These are phyloP conservation scores for Dissostichus mawsoni DNA, from an alignment of 2,113 vertebrate genomes.

Conservation along the genomic window DNA sequence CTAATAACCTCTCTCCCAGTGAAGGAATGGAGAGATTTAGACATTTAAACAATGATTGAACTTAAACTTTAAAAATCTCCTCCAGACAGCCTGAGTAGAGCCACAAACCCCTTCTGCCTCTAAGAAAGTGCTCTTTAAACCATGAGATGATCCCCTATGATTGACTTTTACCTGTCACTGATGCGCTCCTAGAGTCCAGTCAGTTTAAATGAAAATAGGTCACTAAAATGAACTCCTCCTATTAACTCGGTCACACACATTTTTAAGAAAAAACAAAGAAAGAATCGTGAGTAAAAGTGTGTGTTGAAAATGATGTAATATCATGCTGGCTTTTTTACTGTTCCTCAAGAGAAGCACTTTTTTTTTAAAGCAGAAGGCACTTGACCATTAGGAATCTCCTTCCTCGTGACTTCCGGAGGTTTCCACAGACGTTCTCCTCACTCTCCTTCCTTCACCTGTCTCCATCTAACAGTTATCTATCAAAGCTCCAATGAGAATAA, in stretches of 20 bases:
- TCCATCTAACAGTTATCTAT: conserved; percentile 66
- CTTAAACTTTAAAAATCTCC: conserved; percentile 23
- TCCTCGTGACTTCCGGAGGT: conserved; percentile 32
- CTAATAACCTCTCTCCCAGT: conserved; percentile 52
- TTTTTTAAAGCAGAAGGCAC: conserved; percentile 83
- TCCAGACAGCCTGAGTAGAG: conserved; percentile 21
- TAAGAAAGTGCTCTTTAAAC: conserved; percentile 60
- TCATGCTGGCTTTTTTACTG: conserved; percentile 61
- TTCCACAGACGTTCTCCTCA: conserved; percentile 30
- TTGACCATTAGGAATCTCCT: conserved; percentile 72
- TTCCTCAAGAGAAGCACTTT: conserved; percentile 86
- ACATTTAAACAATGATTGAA: conserved; percentile 27
- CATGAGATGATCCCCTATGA: not conserved
- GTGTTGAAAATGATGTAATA: conserved; percentile 35
- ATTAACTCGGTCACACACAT: conserved; percentile 20
- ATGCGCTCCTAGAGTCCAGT: conserved; percentile 54
- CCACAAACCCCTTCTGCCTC: conserved; percentile 33
- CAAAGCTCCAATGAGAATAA: conserved; percentile 35
- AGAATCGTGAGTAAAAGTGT: conserved; percentile 50
- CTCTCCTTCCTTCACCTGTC: conserved; percentile 43
- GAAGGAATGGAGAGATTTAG: conserved; percentile 67
- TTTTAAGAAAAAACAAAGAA: conserved; percentile 9
- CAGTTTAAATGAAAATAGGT: conserved; percentile 13
- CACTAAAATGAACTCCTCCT: conserved; percentile 10
- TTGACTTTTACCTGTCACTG: conserved; percentile 22